These are phyloP conservation scores for Drosophila mulleri DNA, from an alignment of 2,888 invertebrate genomes.

Conservation along the genomic window DNA sequence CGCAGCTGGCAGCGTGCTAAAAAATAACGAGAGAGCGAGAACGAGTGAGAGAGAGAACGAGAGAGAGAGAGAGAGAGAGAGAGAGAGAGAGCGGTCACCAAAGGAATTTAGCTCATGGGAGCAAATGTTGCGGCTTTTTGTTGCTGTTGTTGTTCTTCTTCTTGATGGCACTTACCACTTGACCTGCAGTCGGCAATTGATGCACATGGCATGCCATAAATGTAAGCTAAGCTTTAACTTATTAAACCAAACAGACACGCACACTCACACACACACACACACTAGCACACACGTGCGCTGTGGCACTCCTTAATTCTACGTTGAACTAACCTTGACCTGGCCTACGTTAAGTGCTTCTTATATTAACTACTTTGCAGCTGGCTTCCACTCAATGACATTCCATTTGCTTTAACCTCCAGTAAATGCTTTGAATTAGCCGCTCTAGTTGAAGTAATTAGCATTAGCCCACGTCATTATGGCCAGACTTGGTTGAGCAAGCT, in stretches of 20 bases:
- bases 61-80: slow-evolving; percentile 12
- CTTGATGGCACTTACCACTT: slow-evolving; percentile 48
- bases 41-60: background rate
- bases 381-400: slow-evolving; percentile 9
- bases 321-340: slow-evolving; percentile 37
- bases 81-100: background rate
- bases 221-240: slow-evolving; percentile 42
- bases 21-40: slow-evolving; percentile 29
- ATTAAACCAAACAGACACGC: slow-evolving; percentile 16
- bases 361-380: slow-evolving; percentile 10
- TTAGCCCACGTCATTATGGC: slow-evolving; percentile 5
- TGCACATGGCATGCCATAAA: slow-evolving; percentile 52
- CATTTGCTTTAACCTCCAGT: slow-evolving; percentile 27
- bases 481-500: background rate
- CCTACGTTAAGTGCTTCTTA: slow-evolving; percentile 9
- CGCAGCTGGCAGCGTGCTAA: slow-evolving; percentile 58
- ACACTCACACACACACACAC: background rate
- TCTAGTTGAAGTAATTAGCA: slow-evolving; percentile 17
- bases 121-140: slow-evolving; percentile 57
- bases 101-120: slow-evolving; percentile 51
- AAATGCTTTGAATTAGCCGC: slow-evolving; percentile 41
- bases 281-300: background rate
- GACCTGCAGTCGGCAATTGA: slow-evolving; percentile 66
- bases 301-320: slow-evolving; percentile 8
- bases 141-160: background rate